phyloP scores from a whole-genome alignment of 2,113 vertebrate species.

The Sinocyclocheilus rhinocerous region DNA sequence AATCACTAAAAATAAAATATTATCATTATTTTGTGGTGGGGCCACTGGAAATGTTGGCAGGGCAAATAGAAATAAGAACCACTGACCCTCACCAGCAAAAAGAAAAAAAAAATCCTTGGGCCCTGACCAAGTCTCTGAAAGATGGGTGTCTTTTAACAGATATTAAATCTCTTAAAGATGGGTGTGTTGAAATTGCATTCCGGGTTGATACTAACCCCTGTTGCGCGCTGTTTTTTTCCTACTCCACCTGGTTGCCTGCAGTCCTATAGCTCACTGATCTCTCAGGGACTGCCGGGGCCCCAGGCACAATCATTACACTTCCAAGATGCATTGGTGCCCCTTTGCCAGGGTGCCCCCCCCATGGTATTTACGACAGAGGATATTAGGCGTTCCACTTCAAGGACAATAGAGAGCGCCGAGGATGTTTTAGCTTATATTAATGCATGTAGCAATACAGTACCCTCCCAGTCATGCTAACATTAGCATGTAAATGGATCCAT shows the following conservation, averaged over 20 bases:
- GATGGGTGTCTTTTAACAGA: not conserved
- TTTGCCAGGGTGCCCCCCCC: slow-evolving; percentile 23
- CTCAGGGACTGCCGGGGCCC: slow-evolving; percentile 9
- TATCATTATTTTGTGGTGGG: not conserved
- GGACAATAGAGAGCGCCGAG: slow-evolving; percentile 39
- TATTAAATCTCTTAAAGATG: not conserved
- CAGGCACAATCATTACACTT: slow-evolving; percentile 43
- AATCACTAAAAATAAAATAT: not conserved
- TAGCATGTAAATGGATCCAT: slow-evolving; percentile 53
- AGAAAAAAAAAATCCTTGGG: not conserved
- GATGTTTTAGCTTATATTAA: slow-evolving; percentile 51
- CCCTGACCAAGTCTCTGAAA: not conserved
- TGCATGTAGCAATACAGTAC: slow-evolving; percentile 46
- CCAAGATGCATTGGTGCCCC: slow-evolving; percentile 42
- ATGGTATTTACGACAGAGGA: slow-evolving; percentile 41
- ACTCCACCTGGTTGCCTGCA: slow-evolving; percentile 32
- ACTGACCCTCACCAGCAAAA: not conserved
- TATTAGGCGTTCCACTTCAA: slow-evolving; percentile 41
- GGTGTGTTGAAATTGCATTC: not conserved
- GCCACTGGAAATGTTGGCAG: not conserved
- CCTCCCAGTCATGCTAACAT: slow-evolving; percentile 35
- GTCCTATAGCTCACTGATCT: slow-evolving; percentile 15
- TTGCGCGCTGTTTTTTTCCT: not conserved
- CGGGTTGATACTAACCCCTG: not conserved
- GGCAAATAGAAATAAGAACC: not conserved